These are phyloP conservation scores for Plutella xylostella DNA, from an alignment of 2,888 invertebrate genomes.

Conservation along the genomic window DNA sequence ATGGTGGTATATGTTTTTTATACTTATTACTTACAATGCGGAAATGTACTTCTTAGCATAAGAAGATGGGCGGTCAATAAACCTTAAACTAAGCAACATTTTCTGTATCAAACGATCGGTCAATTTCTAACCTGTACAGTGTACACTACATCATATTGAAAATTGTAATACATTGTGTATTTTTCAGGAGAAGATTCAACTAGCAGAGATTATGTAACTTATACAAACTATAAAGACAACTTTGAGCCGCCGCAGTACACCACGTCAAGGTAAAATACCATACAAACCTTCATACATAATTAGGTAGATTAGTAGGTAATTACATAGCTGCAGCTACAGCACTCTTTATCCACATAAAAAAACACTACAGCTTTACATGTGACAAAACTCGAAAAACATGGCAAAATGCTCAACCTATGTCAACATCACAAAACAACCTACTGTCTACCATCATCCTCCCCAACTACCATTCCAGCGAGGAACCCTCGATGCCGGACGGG, in stretches of 20 bases:
- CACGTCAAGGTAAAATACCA: too few species aligned
- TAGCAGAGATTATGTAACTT: too few species aligned
- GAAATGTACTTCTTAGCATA: background rate
- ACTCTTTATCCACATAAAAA: background rate
- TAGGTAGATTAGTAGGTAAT: background rate
- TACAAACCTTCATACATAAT: background rate
- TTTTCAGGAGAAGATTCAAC: too few species aligned
- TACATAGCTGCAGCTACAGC: background rate
- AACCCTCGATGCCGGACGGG: conserved; percentile 30
- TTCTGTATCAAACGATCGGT: too few species aligned
- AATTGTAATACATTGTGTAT: too few species aligned
- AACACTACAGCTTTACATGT: background rate
- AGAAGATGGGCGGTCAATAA: background rate
- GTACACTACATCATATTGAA: too few species aligned
- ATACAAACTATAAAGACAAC: too few species aligned
- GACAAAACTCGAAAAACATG: background rate
- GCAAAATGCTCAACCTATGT: background rate
- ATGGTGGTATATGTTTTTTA: background rate
- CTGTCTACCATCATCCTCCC: background rate
- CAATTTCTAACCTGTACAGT: background rate
- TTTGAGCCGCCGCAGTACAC: too few species aligned
- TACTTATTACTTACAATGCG: background rate
- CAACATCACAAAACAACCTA: too few species aligned
- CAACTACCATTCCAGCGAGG: conserved; percentile 25
- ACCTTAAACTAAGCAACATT: too few species aligned